These are phyloP conservation scores for Sandelia bainsii DNA, from an alignment of 2,797 vertebrate genomes.

Conservation along the genomic window DNA sequence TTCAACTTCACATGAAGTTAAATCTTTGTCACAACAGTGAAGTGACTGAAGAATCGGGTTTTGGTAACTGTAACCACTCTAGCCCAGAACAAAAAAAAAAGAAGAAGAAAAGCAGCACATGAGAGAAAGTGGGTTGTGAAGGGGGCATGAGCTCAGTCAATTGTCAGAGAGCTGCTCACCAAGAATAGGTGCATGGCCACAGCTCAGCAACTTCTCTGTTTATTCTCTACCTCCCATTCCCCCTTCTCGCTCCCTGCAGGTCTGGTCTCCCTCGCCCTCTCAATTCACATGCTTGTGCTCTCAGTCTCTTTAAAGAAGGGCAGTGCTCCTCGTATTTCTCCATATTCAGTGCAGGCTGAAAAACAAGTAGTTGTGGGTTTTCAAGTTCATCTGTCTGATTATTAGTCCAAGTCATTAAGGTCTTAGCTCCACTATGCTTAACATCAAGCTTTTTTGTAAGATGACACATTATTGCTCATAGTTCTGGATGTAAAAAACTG, in stretches of 20 bases:
- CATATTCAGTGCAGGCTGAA: not conserved
- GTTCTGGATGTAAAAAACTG: not conserved
- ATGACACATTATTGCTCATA: not conserved
- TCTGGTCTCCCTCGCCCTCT: conserved; percentile 26
- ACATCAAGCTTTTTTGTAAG: not conserved
- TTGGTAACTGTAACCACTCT: not conserved
- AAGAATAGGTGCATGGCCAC: conserved; percentile 56
- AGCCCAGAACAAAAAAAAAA: too few relatives aligned
- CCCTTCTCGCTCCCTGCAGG: conserved; percentile 33
- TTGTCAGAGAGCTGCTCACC: conserved; percentile 44
- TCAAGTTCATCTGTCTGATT: not conserved
- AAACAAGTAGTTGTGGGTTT: not conserved
- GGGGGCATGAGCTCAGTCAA: conserved; percentile 33
- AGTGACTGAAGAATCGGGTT: too few relatives aligned
- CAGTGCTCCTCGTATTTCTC: not conserved
- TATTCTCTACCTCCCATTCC: conserved; percentile 20
- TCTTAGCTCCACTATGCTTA: too few relatives aligned
- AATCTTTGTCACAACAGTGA: too few relatives aligned
- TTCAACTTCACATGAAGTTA: too few relatives aligned
- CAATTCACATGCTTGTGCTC: conserved; percentile 4
- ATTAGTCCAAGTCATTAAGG: not conserved
- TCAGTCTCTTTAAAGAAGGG: conserved; percentile 5
- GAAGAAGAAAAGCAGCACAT: too few relatives aligned
- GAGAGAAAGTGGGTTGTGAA: not conserved
- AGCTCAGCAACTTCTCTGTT: conserved; percentile 56